Conservation (phyloP, 92 coral and sea anemone genomes). For the Palythoa heliodiscus region DNA sequence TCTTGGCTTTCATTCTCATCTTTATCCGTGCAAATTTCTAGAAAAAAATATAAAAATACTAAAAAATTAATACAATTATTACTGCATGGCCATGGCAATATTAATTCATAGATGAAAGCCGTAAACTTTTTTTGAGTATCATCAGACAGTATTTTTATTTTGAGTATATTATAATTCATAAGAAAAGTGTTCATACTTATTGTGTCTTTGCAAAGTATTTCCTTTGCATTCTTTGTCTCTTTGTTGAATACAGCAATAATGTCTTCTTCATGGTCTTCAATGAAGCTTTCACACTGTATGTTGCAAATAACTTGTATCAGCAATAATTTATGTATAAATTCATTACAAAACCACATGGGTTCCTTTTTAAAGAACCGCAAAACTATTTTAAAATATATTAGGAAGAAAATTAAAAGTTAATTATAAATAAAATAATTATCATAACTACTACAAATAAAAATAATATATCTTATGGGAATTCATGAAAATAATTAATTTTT, state of each 20-base stretch:
- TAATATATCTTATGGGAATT: no score
- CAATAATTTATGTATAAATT: not conserved
- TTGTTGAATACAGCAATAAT: slow-evolving; percentile 80
- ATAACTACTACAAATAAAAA: no score
- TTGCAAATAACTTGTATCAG: not conserved
- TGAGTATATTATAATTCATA: no score
- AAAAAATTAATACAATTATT: not conserved
- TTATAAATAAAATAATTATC: no score
- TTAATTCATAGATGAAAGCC: no score
- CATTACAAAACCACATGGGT: not conserved
- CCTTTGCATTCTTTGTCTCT: slow-evolving; percentile 66
- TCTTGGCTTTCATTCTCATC: not conserved
- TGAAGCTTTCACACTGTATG: slow-evolving; percentile 87
- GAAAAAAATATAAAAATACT: not conserved
- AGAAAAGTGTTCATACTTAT: slow-evolving; percentile 39
- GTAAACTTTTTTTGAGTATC: no score
- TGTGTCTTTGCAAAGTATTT: slow-evolving; percentile 57
- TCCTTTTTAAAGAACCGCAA: not conserved
- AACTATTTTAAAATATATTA: not conserved
- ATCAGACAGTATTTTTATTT: no score
- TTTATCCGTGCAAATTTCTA: slow-evolving; percentile 28
- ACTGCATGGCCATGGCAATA: no score
- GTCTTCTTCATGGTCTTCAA: slow-evolving; percentile 96
- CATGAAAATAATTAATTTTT: no score
- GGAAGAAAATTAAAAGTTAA: no score